Percentiles rank a stretch among this genome's conserved stretches.
Conservation (phyloP, 2,113 vertebrate genomes). For the Gadus macrocephalus region DNA sequence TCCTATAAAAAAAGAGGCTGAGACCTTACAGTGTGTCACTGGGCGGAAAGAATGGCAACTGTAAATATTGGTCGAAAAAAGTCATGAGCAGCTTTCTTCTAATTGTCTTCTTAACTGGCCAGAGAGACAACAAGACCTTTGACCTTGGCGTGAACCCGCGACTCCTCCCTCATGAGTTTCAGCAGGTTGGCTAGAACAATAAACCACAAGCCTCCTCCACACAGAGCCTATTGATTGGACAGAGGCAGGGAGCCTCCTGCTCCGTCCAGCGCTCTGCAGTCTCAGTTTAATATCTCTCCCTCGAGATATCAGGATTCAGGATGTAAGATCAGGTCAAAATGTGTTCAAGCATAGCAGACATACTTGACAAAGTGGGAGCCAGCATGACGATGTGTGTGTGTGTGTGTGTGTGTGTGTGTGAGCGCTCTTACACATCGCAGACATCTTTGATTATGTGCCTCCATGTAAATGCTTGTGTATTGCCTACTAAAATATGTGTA, state of each 20-base stretch:
- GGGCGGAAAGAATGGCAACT: constrained; percentile 1
- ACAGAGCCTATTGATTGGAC: constrained; percentile 30
- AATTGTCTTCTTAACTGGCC: constrained; percentile 30
- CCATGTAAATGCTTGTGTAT: neutral
- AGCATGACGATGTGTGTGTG: constrained; percentile 29
- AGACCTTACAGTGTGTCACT: constrained; percentile 29
- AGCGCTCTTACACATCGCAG: too few species aligned
- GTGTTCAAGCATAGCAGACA: constrained; percentile 63
- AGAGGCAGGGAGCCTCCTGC: constrained; percentile 15
- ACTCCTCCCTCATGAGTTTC: constrained; percentile 44
- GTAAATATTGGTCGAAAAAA: constrained; percentile 56
- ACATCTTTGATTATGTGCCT: constrained; percentile 8
- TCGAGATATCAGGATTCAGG: constrained; percentile 10
- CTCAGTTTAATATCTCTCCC: constrained; percentile 31
- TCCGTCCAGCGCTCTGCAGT: neutral
- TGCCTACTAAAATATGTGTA: too few species aligned
- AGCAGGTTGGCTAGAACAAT: constrained; percentile 61
- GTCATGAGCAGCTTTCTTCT: constrained; percentile 29
- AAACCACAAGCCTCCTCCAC: constrained; percentile 42
- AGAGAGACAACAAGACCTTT: constrained; percentile 52
- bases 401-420: neutral
- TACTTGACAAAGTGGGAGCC: constrained; percentile 52
- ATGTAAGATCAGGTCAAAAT: constrained; percentile 59
- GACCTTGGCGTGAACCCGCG: constrained; percentile 47
- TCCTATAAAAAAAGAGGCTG: neutral